Conservation (phyloP, 2,113 vertebrate genomes). For the Prolemur simus region DNA sequence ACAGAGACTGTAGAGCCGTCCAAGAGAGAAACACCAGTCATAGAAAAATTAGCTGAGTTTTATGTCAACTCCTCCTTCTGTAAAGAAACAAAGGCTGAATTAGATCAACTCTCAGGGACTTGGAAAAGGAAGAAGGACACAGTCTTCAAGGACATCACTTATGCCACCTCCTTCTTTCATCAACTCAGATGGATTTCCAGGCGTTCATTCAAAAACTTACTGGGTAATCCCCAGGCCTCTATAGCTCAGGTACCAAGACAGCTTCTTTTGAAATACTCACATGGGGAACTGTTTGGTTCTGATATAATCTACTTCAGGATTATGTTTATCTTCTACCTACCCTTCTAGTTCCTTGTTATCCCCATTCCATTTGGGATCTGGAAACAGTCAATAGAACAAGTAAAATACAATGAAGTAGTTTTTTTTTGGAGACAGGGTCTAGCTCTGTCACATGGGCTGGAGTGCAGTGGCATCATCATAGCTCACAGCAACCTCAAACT, state of each 20-base stretch:
- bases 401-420: not conserved
- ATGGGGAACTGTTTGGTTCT: not conserved
- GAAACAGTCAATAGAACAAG: not conserved
- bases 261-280: not conserved
- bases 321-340: not conserved
- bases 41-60: constrained; percentile 87
- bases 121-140: constrained; percentile 66
- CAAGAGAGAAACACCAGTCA: constrained; percentile 76
- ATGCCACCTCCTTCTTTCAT: constrained; percentile 90
- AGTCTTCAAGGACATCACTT: constrained; percentile 85
- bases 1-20: not conserved
- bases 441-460: not conserved
- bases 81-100: constrained; percentile 82
- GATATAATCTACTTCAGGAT: not conserved
- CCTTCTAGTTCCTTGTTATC: not conserved
- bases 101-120: constrained; percentile 84
- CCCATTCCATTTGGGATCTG: not conserved
- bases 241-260: constrained; percentile 90
- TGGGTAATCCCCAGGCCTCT: constrained; percentile 94
- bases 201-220: constrained; percentile 91
- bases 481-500: not conserved
- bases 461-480: not conserved
- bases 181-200: constrained; percentile 93
- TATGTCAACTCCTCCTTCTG: constrained; percentile 84
- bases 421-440: not conserved